phyloP scores from a whole-genome alignment of 2,888 invertebrate genomes.

The Caenorhabditis becei region DNA sequence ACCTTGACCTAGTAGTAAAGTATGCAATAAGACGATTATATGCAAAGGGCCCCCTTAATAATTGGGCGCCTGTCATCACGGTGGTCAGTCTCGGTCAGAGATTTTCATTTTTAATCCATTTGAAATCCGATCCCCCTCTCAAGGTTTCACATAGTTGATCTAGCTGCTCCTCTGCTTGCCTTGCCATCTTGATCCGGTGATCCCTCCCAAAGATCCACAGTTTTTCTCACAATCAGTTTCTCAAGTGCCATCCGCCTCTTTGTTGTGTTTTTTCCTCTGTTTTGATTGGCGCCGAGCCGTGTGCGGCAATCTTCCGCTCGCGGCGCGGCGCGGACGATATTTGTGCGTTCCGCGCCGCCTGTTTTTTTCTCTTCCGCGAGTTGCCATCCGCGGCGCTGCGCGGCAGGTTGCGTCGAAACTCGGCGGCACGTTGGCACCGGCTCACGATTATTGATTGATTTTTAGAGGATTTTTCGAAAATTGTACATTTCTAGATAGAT shows the following conservation, averaged over 20 bases:
- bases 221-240: constrained; percentile 43
- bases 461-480: too few species aligned
- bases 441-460: constrained; percentile 6
- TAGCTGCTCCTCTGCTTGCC: not conserved
- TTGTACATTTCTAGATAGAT: too few species aligned
- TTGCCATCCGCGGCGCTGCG: constrained; percentile 12
- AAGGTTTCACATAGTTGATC: not conserved
- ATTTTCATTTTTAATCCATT: not conserved
- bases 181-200: not conserved
- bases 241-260: constrained; percentile 33
- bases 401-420: not conserved
- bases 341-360: constrained; percentile 40
- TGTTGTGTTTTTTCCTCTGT: constrained; percentile 28
- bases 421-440: not conserved
- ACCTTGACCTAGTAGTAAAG: constrained; percentile 21
- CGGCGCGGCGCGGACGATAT: constrained; percentile 40
- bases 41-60: constrained; percentile 18
- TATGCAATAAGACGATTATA: constrained; percentile 31
- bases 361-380: constrained; percentile 47
- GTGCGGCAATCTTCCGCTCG: constrained; percentile 22
- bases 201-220: not conserved
- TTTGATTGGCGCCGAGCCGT: constrained; percentile 32
- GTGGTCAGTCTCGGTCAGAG: not conserved
- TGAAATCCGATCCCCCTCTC: not conserved
- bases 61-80: constrained; percentile 5